Conservation (phyloP, 1,140 invertebrate species). For the Meloidogyne exigua region DNA sequence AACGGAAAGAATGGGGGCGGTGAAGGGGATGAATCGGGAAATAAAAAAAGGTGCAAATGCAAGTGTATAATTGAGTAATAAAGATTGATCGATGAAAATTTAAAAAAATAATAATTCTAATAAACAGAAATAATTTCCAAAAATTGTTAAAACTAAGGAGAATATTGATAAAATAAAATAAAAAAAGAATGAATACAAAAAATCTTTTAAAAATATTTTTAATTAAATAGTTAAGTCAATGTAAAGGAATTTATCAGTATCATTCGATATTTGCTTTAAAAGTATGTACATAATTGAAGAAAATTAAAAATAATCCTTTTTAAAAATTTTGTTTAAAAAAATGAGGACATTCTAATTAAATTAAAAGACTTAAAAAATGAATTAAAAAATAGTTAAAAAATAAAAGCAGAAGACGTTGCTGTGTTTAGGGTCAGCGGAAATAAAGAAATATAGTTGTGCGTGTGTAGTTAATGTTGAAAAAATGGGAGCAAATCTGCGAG, state of each 20-base stretch:
- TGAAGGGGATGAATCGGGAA: constrained; percentile 11
- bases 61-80: not conserved
- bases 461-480: not conserved
- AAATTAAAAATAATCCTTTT: too few species aligned
- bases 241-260: too few species aligned
- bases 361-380: too few species aligned
- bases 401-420: not conserved
- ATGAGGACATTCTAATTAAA: too few species aligned
- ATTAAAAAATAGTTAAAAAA: not conserved
- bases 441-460: not conserved
- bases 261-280: too few species aligned
- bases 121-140: not conserved
- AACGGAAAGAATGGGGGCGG: not conserved
- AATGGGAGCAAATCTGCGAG: not conserved
- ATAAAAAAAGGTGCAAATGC: constrained; percentile 9
- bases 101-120: not conserved
- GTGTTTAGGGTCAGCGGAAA: not conserved
- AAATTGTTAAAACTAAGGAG: not conserved
- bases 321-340: too few species aligned
- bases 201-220: too few species aligned
- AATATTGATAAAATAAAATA: too few species aligned
- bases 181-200: too few species aligned
- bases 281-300: too few species aligned
- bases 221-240: too few species aligned
- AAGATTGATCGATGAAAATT: not conserved